A percentile compares a stretch with the other conserved stretches of the same genome.
Evolutionary conservation across 1,140 invertebrate species (phyloP).

Genomic region (Magallana angulata): DNA sequence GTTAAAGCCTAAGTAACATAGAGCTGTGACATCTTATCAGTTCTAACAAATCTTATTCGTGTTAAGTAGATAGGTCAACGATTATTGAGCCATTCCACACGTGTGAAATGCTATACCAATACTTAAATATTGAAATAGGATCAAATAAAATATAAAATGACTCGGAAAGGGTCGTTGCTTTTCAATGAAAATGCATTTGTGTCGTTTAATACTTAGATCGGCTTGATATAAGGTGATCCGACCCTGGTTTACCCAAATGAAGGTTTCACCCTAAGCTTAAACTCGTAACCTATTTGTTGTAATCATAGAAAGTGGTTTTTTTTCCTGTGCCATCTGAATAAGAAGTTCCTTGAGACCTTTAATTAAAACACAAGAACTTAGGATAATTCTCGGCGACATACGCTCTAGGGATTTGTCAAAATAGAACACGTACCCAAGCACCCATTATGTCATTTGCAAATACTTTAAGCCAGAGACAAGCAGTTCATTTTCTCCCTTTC

Average conservation of each 20-base stretch:
- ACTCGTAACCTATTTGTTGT: not conserved
- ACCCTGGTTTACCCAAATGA: no score
- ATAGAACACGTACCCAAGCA: not conserved
- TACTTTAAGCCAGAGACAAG: not conserved
- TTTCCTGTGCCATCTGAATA: not conserved
- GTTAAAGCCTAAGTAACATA: no score
- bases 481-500: not conserved
- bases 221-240: no score
- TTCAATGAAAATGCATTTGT: no score
- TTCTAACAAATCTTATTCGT: not conserved
- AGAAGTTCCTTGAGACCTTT: not conserved
- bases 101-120: not conserved
- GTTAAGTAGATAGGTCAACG: no score
- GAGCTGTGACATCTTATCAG: not conserved
- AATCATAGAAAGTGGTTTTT: not conserved
- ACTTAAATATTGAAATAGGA: slow-evolving; percentile 10
- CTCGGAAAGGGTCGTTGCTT: not conserved
- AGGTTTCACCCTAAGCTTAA: no score
- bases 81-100: not conserved
- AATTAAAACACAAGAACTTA: not conserved
- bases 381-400: not conserved
- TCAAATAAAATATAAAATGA: not conserved
- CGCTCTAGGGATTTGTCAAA: not conserved
- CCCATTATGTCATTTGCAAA: slow-evolving; percentile 12
- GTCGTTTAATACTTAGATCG: no score